Percentiles rank a stretch among this genome's conserved stretches.
Conservation (phyloP, 1,140 invertebrate species). For the Atta colombica region DNA sequence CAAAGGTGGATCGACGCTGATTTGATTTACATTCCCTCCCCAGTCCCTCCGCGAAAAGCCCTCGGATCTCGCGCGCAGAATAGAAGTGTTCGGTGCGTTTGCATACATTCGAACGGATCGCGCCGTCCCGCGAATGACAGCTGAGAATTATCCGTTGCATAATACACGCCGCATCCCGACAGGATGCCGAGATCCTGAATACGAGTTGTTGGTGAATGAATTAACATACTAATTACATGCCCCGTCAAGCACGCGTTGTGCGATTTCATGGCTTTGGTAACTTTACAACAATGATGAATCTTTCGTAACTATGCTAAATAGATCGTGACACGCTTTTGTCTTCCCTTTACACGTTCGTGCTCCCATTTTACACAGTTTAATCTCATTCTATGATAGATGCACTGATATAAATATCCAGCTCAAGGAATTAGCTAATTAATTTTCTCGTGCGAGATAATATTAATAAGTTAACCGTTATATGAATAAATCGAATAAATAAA, state of each 20-base stretch:
- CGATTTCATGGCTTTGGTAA: conserved; percentile 52
- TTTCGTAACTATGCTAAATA: conserved; percentile 48
- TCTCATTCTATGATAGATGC: neutral
- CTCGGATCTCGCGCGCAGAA: conserved; percentile 4
- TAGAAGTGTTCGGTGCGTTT: conserved; percentile 13
- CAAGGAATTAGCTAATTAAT: neutral
- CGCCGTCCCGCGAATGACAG: conserved; percentile 29
- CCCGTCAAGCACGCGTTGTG: conserved; percentile 37
- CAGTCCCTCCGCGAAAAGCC: neutral
- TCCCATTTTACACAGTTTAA: conserved; percentile 7
- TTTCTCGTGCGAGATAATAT: neutral
- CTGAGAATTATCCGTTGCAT: conserved; percentile 58
- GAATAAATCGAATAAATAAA: too few relatives aligned
- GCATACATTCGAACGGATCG: conserved; percentile 36
- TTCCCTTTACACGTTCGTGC: neutral
- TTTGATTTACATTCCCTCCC: conserved; percentile 20
- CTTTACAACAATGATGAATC: conserved; percentile 55
- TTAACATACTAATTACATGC: conserved; percentile 61
- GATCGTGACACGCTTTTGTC: conserved; percentile 43
- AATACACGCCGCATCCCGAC: conserved; percentile 39
- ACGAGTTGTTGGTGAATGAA: conserved; percentile 59
- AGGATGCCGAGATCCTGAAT: conserved; percentile 46
- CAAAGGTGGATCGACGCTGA: conserved; percentile 16
- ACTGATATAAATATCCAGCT: neutral
- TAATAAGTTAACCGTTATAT: neutral